These are phyloP conservation scores for Maconellicoccus hirsutus DNA, from an alignment of 1,140 invertebrate species.

Conservation along the genomic window DNA sequence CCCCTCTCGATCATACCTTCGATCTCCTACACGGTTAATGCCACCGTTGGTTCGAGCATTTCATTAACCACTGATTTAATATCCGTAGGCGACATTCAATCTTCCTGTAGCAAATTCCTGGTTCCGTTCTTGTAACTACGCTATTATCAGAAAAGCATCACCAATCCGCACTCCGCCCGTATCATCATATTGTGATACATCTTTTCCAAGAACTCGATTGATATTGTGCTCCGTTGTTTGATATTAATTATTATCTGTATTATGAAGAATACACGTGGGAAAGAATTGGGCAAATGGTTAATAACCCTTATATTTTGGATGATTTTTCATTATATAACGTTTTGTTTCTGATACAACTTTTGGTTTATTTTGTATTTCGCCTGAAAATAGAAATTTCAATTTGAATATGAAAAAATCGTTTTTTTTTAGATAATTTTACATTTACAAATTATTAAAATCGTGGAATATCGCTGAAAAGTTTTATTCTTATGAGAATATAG, in stretches of 20 bases:
- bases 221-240: not conserved
- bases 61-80: conserved; percentile 1
- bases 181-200: not conserved
- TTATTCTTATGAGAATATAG: too few species aligned
- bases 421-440: too few species aligned
- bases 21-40: conserved; percentile 13
- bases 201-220: conserved; percentile 19
- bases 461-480: too few species aligned
- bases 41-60: not conserved
- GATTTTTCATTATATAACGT: too few species aligned
- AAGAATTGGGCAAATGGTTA: conserved; percentile 5
- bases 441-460: too few species aligned
- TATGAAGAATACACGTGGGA: not conserved
- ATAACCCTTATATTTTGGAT: not conserved
- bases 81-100: conserved; percentile 19
- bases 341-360: too few species aligned
- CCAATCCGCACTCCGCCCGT: not conserved
- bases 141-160: not conserved
- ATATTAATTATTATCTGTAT: not conserved
- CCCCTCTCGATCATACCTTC: not conserved
- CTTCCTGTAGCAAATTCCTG: conserved; percentile 22
- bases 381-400: too few species aligned
- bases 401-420: too few species aligned
- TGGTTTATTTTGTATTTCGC: too few species aligned
- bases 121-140: conserved; percentile 9